These are phyloP conservation scores for Orchesella cincta DNA, from an alignment of 1,140 invertebrate species.

Conservation along the genomic window DNA sequence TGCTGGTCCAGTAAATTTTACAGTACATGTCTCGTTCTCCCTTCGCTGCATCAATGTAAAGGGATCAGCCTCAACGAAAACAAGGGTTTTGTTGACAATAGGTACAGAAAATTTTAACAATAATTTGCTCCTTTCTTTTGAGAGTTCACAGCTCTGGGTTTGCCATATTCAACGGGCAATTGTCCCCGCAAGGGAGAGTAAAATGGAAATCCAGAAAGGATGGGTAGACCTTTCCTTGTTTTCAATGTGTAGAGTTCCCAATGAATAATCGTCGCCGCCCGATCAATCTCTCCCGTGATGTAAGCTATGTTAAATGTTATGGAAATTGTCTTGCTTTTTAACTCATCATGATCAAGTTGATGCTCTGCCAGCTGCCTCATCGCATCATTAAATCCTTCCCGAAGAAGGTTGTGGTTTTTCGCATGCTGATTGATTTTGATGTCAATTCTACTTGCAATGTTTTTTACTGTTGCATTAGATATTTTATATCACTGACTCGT, in stretches of 20 bases:
- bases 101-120: neutral
- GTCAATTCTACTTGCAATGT: too few species aligned
- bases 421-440: too few species aligned
- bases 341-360: neutral
- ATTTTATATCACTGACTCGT: too few species aligned
- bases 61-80: neutral
- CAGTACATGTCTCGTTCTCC: neutral
- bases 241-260: neutral
- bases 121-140: neutral
- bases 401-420: neutral
- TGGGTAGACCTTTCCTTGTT: neutral
- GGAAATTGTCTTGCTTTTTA: neutral
- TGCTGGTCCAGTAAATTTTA: neutral
- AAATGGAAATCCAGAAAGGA: neutral
- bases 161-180: neutral
- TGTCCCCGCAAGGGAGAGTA: neutral
- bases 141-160: neutral
- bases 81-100: neutral
- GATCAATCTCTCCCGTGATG: neutral
- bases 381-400: neutral
- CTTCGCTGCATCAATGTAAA: neutral
- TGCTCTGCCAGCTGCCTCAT: neutral
- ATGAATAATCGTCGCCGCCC: neutral
- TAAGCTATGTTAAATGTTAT: neutral
- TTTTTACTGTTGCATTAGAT: too few species aligned